Conservation (phyloP, 1,140 invertebrate species). For the Bacillus rossius region DNA sequence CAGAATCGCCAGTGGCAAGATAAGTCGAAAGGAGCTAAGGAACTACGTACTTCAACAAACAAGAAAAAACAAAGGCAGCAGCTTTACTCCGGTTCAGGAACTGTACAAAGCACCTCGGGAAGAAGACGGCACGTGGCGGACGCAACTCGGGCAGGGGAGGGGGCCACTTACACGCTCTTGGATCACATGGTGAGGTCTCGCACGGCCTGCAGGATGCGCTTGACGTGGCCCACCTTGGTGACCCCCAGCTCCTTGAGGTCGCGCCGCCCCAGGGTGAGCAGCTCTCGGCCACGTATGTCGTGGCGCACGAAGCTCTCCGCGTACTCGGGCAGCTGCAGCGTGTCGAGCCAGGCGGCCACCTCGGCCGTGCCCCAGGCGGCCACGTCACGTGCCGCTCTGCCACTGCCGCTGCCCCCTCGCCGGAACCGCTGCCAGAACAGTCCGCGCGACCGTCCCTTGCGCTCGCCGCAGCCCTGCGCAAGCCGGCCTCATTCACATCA, state of each 20-base stretch:
- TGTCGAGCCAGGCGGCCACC: constrained; percentile 75
- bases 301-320: constrained; percentile 77
- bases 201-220: constrained; percentile 87
- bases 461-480: constrained; percentile 36
- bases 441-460: constrained; percentile 42
- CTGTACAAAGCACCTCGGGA: no score
- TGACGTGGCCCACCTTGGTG: constrained; percentile 91
- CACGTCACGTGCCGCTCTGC: constrained; percentile 40
- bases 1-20: no score
- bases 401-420: constrained; percentile 38
- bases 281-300: constrained; percentile 86
- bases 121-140: no score
- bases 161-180: constrained; percentile 18
- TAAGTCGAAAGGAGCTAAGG: no score
- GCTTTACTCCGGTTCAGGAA: no score
- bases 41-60: no score
- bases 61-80: no score
- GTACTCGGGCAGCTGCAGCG: constrained; percentile 83
- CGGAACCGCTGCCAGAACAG: constrained; percentile 56
- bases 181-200: constrained; percentile 62
- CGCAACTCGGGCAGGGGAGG: not conserved
- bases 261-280: constrained; percentile 76
- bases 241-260: constrained; percentile 88
- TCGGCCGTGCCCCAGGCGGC: constrained; percentile 49
- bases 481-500: not conserved